A percentile compares a stretch with the other conserved stretches of the same genome.
Conservation (phyloP, 2,888 invertebrate genomes). For the Neoscelio sp. region DNA sequence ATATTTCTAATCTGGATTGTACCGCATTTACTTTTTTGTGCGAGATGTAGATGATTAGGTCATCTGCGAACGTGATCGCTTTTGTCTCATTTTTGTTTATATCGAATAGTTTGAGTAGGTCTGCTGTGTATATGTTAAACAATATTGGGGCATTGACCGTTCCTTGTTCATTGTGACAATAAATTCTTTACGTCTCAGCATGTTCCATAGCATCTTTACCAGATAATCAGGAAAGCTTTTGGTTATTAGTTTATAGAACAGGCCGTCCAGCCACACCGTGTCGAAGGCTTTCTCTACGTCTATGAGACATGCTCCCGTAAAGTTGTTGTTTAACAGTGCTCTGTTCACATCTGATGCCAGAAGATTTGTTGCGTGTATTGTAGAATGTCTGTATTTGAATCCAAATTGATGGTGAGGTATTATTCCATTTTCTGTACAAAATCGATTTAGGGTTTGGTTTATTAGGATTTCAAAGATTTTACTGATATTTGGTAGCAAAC, state of each 20-base stretch:
- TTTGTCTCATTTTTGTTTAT: neutral
- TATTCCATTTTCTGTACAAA: slow-evolving; percentile 1
- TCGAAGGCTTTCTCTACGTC: slow-evolving; percentile 66
- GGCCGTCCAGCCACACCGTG: slow-evolving; percentile 45
- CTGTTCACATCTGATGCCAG: slow-evolving; percentile 12
- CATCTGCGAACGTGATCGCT: slow-evolving; percentile 20
- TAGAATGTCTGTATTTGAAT: slow-evolving; percentile 56
- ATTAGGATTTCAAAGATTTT: slow-evolving; percentile 20
- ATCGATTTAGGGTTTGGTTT: neutral
- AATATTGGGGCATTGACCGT: slow-evolving; percentile 20
- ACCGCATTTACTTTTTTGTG: neutral
- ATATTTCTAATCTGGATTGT: too few species aligned
- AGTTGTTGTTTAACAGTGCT: neutral
- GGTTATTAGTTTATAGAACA: slow-evolving; percentile 29
- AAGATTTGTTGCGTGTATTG: slow-evolving; percentile 58
- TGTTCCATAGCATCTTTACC: slow-evolving; percentile 12
- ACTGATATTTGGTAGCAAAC: slow-evolving; percentile 64
- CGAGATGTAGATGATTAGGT: neutral
- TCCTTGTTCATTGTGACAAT: slow-evolving; percentile 40
- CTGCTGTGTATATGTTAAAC: slow-evolving; percentile 28
- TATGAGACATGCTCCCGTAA: neutral
- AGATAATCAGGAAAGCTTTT: slow-evolving; percentile 22
- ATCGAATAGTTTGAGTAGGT: slow-evolving; percentile 9
- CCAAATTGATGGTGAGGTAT: slow-evolving; percentile 54
- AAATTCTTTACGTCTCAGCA: slow-evolving; percentile 37